Percentiles rank a stretch among this genome's conserved stretches.
Conservation (phyloP, 2,888 invertebrate species). For the Hirtodrosophila histrioides region DNA sequence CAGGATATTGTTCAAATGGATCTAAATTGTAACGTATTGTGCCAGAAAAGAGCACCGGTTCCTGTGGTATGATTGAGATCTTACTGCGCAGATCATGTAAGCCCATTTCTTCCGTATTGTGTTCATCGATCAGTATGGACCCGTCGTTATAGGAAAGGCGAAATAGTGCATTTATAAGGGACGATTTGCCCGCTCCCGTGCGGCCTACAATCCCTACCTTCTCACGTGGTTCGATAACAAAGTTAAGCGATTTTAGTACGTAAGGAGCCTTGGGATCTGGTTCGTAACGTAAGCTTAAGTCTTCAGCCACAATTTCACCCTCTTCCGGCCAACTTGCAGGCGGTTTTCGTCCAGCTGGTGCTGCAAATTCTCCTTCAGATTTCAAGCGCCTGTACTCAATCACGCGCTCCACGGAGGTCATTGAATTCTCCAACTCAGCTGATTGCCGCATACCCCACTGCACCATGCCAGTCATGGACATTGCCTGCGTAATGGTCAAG, state of each 20-base stretch:
- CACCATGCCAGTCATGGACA: slow-evolving; percentile 88
- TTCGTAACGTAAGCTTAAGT: slow-evolving; percentile 90
- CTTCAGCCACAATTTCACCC: slow-evolving; percentile 88
- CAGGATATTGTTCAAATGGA: slow-evolving; percentile 92
- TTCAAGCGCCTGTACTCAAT: slow-evolving; percentile 87
- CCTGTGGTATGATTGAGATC: slow-evolving; percentile 93
- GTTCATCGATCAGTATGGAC: slow-evolving; percentile 91
- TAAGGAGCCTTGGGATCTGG: slow-evolving; percentile 87
- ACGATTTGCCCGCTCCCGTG: slow-evolving; percentile 90
- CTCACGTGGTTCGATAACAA: slow-evolving; percentile 87
- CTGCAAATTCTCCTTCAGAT: slow-evolving; percentile 86
- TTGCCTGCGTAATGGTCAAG: slow-evolving; percentile 91
- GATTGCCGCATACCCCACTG: slow-evolving; percentile 96
- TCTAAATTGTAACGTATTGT: slow-evolving; percentile 94
- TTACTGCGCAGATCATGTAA: slow-evolving; percentile 90
- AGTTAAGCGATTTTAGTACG: slow-evolving; percentile 89
- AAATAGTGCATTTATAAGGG: slow-evolving; percentile 89
- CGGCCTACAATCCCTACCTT: slow-evolving; percentile 90
- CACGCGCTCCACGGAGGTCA: slow-evolving; percentile 94
- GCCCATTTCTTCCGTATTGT: slow-evolving; percentile 89
- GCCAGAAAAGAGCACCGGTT: slow-evolving; percentile 94
- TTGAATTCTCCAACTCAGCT: slow-evolving; percentile 93
- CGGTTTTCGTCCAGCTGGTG: slow-evolving; percentile 87
- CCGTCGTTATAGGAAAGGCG: slow-evolving; percentile 92
- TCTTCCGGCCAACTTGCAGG: slow-evolving; percentile 89